A percentile compares a stretch with the other conserved stretches of the same genome.
These are phyloP conservation scores for Papilio demoleus DNA, from an alignment of 2,888 invertebrate species.

Conservation along the genomic window DNA sequence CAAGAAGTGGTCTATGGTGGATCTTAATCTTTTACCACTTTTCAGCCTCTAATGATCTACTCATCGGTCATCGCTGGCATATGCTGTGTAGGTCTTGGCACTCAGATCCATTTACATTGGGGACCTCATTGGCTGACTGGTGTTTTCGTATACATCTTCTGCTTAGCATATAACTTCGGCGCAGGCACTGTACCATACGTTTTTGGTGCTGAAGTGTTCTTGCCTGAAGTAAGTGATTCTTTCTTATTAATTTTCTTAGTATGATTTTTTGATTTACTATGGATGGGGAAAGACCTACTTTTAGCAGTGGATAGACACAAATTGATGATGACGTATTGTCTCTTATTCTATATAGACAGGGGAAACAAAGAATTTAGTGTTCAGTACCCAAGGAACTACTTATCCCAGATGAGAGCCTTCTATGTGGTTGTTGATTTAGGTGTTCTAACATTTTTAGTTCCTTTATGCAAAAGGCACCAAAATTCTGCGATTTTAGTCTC, in stretches of 20 bases:
- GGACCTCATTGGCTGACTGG: conserved; percentile 61
- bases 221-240: conserved; percentile 60
- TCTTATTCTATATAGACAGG: too few relatives aligned
- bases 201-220: conserved; percentile 60
- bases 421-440: too few relatives aligned
- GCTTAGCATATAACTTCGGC: conserved; percentile 55
- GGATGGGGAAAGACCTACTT: not conserved
- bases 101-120: conserved; percentile 63
- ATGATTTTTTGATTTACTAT: not conserved
- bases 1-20: too few relatives aligned
- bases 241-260: not conserved
- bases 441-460: too few relatives aligned
- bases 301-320: not conserved
- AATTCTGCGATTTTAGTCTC: too few relatives aligned
- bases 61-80: conserved; percentile 46
- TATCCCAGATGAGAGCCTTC: too few relatives aligned
- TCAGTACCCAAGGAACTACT: too few relatives aligned
- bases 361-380: too few relatives aligned
- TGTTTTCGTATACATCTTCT: conserved; percentile 56
- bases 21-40: too few relatives aligned
- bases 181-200: conserved; percentile 65
- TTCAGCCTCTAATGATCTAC: conserved; percentile 42
- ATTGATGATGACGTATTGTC: not conserved
- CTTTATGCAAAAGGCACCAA: too few relatives aligned
- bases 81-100: conserved; percentile 57